Percentiles rank a stretch among this genome's conserved stretches.
Evolutionary conservation across 2,113 vertebrate species (phyloP).

Genomic region (Ivindomyrus marchei): DNA sequence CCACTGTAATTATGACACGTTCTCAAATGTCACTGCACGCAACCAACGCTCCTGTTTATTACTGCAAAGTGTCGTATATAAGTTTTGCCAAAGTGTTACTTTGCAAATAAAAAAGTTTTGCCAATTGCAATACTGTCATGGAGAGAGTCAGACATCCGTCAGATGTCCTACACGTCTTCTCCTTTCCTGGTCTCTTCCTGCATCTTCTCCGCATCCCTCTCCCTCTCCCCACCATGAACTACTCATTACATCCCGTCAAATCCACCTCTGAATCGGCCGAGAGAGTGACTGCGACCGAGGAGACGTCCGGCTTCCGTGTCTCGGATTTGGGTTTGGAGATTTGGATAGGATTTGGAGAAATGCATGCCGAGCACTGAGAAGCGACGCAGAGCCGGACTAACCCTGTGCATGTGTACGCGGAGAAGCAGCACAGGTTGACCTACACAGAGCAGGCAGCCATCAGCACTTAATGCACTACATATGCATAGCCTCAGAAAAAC

Average conservation of each 20-base stretch:
- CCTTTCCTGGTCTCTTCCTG: background rate
- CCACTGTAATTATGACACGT: background rate
- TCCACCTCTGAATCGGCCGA: background rate
- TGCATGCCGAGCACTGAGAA: background rate
- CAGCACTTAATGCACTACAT: background rate
- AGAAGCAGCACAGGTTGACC: background rate
- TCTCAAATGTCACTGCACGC: background rate
- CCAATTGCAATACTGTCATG: background rate
- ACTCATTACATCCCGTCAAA: background rate
- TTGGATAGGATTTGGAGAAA: background rate
- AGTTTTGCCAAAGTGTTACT: background rate
- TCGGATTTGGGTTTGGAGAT: background rate
- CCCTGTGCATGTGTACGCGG: background rate
- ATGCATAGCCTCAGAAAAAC: background rate
- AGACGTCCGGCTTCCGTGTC: background rate
- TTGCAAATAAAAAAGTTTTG: slow-evolving; percentile 1
- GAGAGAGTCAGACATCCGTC: background rate
- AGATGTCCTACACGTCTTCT: background rate
- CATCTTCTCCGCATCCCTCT: background rate
- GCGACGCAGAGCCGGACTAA: background rate
- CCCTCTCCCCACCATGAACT: background rate
- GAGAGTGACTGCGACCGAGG: background rate
- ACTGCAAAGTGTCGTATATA: background rate
- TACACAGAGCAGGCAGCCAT: background rate
- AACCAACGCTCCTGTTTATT: background rate